Evolutionary conservation across 2,797 vertebrate genomes (phyloP), one percentile per base, ranked within the genome.

Genomic region (Eremophila alpestris): DNA sequence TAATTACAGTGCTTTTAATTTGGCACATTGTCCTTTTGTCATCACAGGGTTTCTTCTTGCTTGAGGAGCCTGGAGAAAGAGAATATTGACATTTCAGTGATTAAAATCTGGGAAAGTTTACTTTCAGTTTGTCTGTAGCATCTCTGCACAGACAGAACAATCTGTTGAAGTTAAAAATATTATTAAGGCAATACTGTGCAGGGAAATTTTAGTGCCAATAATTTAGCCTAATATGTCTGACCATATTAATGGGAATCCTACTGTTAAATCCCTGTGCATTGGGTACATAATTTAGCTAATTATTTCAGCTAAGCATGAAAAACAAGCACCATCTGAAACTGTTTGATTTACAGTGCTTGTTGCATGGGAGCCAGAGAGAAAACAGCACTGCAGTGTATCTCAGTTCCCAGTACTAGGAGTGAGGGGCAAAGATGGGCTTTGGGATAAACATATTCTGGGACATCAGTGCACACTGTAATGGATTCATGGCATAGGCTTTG

Each of bases 1-100:
- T 62, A 93, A 90, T 90, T 92, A 82, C 38, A 78, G 38, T 78
- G 55, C 67, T 91, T 93, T 91, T 93, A 88, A 93, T 93, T 76
- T 90, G 34, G 49, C 19, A 41, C 22, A 3, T 43, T 86, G 80
- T 83, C 32, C 49, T 85, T 91, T 74, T 89, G 46, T 87, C 78
- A 73, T 83, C 46, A 64, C 34, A 41, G 52, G 18, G 26, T 83
- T 92, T 83, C 60, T 63, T 93, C 38, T 86, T 76, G 27, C 41
- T 81, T 83, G 48, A 93, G 45, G 52, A 93, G 80, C 17, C 40
- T 59, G 29, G 82, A 85, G 67, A 71, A 94, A 52, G 8, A 20
- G 46, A 65, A 56, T 90, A 80, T 85, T 77, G 83, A 69, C 84
- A 89, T 83, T 26, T 32, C 26, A 76, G 26, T 65, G 63, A 87